phyloP scores from a whole-genome alignment of 1,140 invertebrate species.

The Calephelis nemesis region DNA sequence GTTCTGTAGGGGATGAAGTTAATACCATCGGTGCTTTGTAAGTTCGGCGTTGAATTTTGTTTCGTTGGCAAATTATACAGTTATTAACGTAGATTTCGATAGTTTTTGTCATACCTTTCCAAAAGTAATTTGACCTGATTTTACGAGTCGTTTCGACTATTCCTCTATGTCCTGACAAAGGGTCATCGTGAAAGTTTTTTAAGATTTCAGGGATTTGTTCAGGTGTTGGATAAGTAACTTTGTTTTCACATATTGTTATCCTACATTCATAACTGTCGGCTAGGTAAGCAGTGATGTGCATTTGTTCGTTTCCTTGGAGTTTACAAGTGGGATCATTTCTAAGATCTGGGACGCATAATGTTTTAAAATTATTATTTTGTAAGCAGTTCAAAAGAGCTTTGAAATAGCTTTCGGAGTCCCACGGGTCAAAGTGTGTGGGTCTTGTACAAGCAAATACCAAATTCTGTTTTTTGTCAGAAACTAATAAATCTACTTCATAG shows the following conservation, averaged over 20 bases:
- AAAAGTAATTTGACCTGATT: conserved; percentile 52
- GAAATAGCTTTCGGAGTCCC: conserved; percentile 42
- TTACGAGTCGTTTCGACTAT: conserved; percentile 46
- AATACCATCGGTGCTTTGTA: conserved; percentile 54
- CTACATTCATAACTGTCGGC: conserved; percentile 29
- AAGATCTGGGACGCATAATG: conserved; percentile 31
- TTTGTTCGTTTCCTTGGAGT: conserved; percentile 33
- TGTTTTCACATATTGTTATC: conserved; percentile 38
- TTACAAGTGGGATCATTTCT: conserved; percentile 36
- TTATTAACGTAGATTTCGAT: conserved; percentile 48
- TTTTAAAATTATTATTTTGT: conserved; percentile 26
- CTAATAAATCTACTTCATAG: conserved; percentile 30
- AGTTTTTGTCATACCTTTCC: conserved; percentile 50
- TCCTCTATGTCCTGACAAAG: conserved; percentile 49
- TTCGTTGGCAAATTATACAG: conserved; percentile 52
- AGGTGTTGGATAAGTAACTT: conserved; percentile 30
- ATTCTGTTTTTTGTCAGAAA: conserved; percentile 35
- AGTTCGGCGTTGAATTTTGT: conserved; percentile 47
- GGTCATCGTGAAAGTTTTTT: conserved; percentile 48
- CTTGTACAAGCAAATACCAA: conserved; percentile 31
- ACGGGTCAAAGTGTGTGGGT: conserved; percentile 37
- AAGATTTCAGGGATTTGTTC: conserved; percentile 48
- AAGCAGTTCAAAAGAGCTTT: conserved; percentile 8
- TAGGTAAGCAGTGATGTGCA: conserved; percentile 34
- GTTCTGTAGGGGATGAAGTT: conserved; percentile 42